A percentile compares a stretch with the other conserved stretches of the same genome.
Conservation (phyloP, 2,888 invertebrate species). For the Macrosoma leucophasiata region DNA sequence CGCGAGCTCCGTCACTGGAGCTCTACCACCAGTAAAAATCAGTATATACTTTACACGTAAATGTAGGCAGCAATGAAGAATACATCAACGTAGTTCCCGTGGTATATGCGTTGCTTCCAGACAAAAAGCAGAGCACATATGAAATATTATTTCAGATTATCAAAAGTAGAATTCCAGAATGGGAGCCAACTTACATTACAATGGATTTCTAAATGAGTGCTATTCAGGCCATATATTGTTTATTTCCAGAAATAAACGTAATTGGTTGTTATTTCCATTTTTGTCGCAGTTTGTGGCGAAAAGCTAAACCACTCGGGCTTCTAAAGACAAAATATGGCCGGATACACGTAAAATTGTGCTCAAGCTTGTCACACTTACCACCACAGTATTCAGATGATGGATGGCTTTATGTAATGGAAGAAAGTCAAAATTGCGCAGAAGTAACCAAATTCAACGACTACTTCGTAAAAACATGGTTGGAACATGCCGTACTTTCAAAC, state of each 20-base stretch:
- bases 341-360: slow-evolving; percentile 6
- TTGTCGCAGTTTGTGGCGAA: slow-evolving; percentile 4
- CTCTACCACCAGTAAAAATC: too few species aligned
- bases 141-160: slow-evolving; percentile 18
- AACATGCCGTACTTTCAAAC: slow-evolving; percentile 5
- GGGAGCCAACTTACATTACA: too few species aligned
- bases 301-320: slow-evolving; percentile 4
- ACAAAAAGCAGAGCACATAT: slow-evolving; percentile 16
- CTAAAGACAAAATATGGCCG: slow-evolving; percentile 1
- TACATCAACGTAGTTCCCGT: slow-evolving; percentile 19
- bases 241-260: slow-evolving; percentile 11
- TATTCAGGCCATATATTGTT: slow-evolving; percentile 7
- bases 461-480: slow-evolving; percentile 8
- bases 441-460: slow-evolving; percentile 6
- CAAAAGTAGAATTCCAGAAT: slow-evolving; percentile 19
- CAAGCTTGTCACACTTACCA: slow-evolving; percentile 2
- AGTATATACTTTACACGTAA: slow-evolving; percentile 18
- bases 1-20: too few species aligned
- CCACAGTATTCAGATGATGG: slow-evolving; percentile 5
- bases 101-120: slow-evolving; percentile 22
- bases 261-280: slow-evolving; percentile 6
- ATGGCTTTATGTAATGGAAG: slow-evolving; percentile 7
- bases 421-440: slow-evolving; percentile 1
- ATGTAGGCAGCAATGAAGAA: slow-evolving; percentile 20
- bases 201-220: slow-evolving; percentile 19